Evolutionary conservation across 2,113 vertebrate genomes (phyloP), one percentile per base, ranked within the genome.

Genomic region (Megaceryle maxima): DNA sequence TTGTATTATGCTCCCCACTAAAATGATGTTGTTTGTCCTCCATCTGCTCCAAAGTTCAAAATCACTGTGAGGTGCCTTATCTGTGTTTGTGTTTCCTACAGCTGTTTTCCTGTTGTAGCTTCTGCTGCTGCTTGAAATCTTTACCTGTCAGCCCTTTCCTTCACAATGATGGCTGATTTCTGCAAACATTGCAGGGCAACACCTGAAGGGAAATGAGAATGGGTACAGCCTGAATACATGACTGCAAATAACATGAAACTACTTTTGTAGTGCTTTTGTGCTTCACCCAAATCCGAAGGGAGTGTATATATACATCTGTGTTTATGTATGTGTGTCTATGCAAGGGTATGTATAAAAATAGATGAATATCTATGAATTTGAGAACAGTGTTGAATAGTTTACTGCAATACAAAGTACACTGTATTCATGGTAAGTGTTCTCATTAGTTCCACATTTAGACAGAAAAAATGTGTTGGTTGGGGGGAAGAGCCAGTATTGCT

Each of bases 261-360:
- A 11, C 22, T 19, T 24, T 62, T 53, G 13, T 62, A 5, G 17
- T 73, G 35, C 10, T 85, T 87, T 77, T 59, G 7, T 51, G n/a
- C 13, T 57, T 84, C 44, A 70, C 20, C 14, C 29, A 20, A 33
- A 56, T 50, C 77, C 43, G n/a, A 39, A 76, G n/a, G n/a, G 44
- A n/a, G 6, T 76, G 1, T 8, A 6, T 7, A 9, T 53, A 21
- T 59, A 9, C n/a, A 13, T 43, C 6, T 1, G 1, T 74, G 33
- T 63, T 56, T 29, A 56, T 60, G 3, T 57, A 28, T 13, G 19
- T 64, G 16, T 37, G 53, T 43, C 43, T 69, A 0, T 62, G 31
- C 13, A 2, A 48, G 37, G 37, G 13, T 57, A 2, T 9, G 4
- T 33, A 16, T 78, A 67, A 55, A 44, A 0, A 0, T 28, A 74